Conservation (phyloP, 1,140 invertebrate genomes). For the Aethina tumida region DNA sequence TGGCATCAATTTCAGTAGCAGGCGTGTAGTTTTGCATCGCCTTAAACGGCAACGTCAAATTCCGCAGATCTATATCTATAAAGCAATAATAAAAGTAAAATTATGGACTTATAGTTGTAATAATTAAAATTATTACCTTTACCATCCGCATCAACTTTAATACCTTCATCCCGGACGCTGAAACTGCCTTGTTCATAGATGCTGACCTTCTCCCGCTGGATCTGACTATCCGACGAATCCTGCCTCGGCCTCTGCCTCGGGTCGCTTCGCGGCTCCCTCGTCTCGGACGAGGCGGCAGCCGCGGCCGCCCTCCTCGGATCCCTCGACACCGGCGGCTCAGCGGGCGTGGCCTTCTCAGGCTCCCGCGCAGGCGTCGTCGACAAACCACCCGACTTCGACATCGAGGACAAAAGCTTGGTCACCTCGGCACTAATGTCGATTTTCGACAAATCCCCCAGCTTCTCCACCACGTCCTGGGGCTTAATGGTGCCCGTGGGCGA, state of each 20-base stretch:
- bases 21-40: constrained; percentile 63
- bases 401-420: constrained; percentile 47
- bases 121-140: not conserved
- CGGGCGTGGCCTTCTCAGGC: not conserved
- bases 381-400: constrained; percentile 9
- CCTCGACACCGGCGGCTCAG: constrained; percentile 7
- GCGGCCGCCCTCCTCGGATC: constrained; percentile 26
- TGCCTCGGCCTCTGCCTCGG: constrained; percentile 14
- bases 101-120: not conserved
- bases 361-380: constrained; percentile 2
- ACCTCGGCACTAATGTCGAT: constrained; percentile 65
- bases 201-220: constrained; percentile 24
- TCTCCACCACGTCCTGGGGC: constrained; percentile 45
- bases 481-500: constrained; percentile 29
- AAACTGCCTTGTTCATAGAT: constrained; percentile 33
- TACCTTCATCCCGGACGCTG: constrained; percentile 2
- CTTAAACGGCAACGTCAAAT: constrained; percentile 61
- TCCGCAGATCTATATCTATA: constrained; percentile 59
- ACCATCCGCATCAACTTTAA: not conserved
- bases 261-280: constrained; percentile 8
- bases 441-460: constrained; percentile 58
- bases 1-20: constrained; percentile 76
- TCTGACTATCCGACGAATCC: constrained; percentile 12
- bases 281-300: constrained; percentile 5
- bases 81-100: constrained; percentile 9